Evolutionary conservation across 2,888 invertebrate species (phyloP), one percentile per base, ranked within the genome.

Genomic region (Troglohyphantes excavatus): DNA sequence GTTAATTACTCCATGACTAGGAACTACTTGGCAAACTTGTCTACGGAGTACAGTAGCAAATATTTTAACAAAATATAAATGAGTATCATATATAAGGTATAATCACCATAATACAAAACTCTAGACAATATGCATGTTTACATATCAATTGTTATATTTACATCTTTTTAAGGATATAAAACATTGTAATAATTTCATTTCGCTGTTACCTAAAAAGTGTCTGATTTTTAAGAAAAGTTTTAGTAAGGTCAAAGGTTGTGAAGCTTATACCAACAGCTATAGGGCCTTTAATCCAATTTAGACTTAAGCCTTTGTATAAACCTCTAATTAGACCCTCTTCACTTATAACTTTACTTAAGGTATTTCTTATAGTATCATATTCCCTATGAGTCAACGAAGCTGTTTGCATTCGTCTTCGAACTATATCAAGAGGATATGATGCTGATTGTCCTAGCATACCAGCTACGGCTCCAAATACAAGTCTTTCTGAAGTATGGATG

Each of bases 261-360:
- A 99, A 99, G 92, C 98, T 98, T 92, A 99, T 98, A 87, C 99
- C 99, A 11, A 95, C 95, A 19, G 95, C 94, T 13, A 95, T 94
- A 0, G 95, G 95, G n/a, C 95, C 95, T 92, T 95, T 95, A 79
- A 99, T 96, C 98, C 99, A 99, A 94, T 99, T 99, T 98, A 99
- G 98, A 92, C 97, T 98, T n/a, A 99, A 95, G 0, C 99, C 99
- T 94, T 99, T 99, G 95, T 97, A 99, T 93, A 99, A 96, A 0
- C 99, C 99, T 76, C 96, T 95, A 93, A 95, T 95, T 29, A 97
- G 93, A 39, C 99, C 99, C 94, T 99, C 99, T 92, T 96, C 95
- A 85, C 90, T 90, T 26, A 93, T 91, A 5, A 94, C 93, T 67
- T 92, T 92, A 61, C 17, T 84, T 3, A 93, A 92, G 0, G 97